phyloP scores from a whole-genome alignment of 2,797 vertebrate genomes.

The Austrolebias charrua region DNA sequence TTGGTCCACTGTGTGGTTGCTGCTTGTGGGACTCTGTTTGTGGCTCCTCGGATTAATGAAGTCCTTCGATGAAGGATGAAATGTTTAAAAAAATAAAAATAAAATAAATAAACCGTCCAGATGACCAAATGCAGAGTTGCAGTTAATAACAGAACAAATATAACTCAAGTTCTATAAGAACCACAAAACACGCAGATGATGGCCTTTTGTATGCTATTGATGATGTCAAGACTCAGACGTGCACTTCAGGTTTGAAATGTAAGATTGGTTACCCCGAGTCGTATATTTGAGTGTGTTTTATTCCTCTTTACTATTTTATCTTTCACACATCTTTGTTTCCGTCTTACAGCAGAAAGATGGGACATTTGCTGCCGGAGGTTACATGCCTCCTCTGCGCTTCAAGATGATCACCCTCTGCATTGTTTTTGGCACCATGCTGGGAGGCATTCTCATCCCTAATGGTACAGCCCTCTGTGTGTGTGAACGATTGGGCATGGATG shows the following conservation, averaged over 20 bases:
- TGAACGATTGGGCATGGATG: constrained; percentile 8
- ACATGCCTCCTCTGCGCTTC: constrained; percentile 97
- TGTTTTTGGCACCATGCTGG: constrained; percentile 97
- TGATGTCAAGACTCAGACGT: too few species aligned
- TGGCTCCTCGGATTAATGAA: too few species aligned
- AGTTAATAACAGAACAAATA: too few species aligned
- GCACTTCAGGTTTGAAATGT: neutral
- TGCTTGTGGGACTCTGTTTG: too few species aligned
- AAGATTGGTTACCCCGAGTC: neutral
- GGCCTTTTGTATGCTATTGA: too few species aligned
- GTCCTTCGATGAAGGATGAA: too few species aligned
- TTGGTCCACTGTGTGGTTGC: too few species aligned
- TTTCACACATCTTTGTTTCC: constrained; percentile 14
- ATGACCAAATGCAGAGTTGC: too few species aligned
- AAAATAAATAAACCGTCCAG: too few species aligned
- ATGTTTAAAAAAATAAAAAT: too few species aligned
- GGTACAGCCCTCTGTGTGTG: constrained; percentile 72
- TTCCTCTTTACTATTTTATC: neutral
- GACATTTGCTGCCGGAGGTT: constrained; percentile 94
- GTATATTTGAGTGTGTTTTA: neutral
- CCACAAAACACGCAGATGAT: too few species aligned
- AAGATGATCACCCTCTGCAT: constrained; percentile 92
- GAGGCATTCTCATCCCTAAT: constrained; percentile 96
- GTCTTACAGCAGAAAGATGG: constrained; percentile 91
- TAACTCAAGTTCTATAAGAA: too few species aligned